Base-by-base conservation (phyloP, 2,888 invertebrate species). In the Amphimallon solstitiale region DNA sequence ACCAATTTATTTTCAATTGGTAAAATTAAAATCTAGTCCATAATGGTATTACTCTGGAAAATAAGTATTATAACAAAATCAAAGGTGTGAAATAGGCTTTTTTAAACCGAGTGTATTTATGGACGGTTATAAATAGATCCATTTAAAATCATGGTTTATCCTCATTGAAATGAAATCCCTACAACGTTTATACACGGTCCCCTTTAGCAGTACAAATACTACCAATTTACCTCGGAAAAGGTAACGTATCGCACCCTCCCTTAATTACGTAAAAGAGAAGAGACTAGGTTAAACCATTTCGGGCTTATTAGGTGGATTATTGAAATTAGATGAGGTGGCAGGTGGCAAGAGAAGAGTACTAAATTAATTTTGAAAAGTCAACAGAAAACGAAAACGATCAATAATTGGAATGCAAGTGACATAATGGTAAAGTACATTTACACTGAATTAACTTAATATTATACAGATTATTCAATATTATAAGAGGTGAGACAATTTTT, bases 281-380 rank as follows among this genome's bases (percentile, higher is more conserved):
- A 40, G 40, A 56, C 40, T 56, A 56, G 56, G 56, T 56, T 56
- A 56, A 19, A 56, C 56, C 56, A 45, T 59, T 59, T 59, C 34
- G 34, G 43, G 56, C 56, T 59, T 59, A 59, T 59, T 59, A 59
- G 43, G 56, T 43, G 29, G 43, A 59, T 59, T 29, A 59, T 59
- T 59, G 56, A 59, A 43, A 59, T 59, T 59, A 59, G 56, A 59
- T 59, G 43, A 43, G 56, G 56, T 59, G 43, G 56, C 40, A 15
- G n/a, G 43, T 43, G 43, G 29, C 34, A 29, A 59, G 17, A 40
- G 40, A 40, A 56, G 15, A 15, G 43, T 59, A 21, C 43, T 3
- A 9, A 29, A 29, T 29, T 29, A 29, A 29, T 29, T 29, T 29
- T 29, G 29, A 29, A 29, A 29, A 29, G 29, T 3, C 29, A 29